Evolutionary conservation across 2,888 invertebrate species (phyloP).

Genomic region (Drosophila acutilabella): DNA sequence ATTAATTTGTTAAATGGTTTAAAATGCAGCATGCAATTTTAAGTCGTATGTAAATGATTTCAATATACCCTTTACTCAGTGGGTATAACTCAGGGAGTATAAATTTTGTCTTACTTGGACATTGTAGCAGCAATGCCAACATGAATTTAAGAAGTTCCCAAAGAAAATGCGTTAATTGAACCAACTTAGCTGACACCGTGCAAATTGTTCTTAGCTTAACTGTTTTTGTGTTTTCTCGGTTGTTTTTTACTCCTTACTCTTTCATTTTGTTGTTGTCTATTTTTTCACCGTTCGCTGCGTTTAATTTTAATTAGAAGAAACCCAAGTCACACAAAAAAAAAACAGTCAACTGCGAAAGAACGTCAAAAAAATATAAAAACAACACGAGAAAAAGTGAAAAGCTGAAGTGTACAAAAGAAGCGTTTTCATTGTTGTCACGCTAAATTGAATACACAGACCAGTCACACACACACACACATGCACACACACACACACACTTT

Average conservation of each 20-base stretch:
- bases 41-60: too few relatives aligned
- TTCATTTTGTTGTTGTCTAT: neutral
- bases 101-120: too few relatives aligned
- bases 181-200: neutral
- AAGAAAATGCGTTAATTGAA: neutral
- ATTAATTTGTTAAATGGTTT: too few relatives aligned
- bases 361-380: neutral
- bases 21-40: too few relatives aligned
- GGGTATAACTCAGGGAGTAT: too few relatives aligned
- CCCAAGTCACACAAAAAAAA: neutral
- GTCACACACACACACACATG: constrained; percentile 12
- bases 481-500: constrained; percentile 25
- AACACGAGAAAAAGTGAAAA: constrained; percentile 10
- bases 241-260: neutral
- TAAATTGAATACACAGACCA: constrained; percentile 44
- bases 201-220: neutral
- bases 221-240: neutral
- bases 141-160: neutral
- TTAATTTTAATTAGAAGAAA: constrained; percentile 46
- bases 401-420: constrained; percentile 1
- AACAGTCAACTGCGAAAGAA: constrained; percentile 6
- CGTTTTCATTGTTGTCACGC: constrained; percentile 62
- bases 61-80: too few relatives aligned
- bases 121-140: too few relatives aligned
- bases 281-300: constrained; percentile 7